phyloP scores from a whole-genome alignment of 2,113 vertebrate genomes.

The Mus pahari region DNA sequence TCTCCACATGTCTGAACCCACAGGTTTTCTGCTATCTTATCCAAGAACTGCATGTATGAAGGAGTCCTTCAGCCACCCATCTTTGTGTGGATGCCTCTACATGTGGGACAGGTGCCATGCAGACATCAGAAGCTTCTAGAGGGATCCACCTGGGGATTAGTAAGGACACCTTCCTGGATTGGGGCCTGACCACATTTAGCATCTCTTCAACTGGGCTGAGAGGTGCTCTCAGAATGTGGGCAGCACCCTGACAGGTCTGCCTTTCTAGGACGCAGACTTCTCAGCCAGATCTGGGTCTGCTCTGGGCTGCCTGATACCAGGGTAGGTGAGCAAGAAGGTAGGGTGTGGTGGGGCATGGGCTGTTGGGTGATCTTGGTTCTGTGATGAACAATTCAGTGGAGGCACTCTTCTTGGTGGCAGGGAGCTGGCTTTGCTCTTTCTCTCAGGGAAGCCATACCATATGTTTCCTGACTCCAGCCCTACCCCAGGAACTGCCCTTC shows the following conservation, averaged over 20 bases:
- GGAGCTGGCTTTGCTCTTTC: too few relatives aligned
- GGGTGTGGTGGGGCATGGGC: accelerated
- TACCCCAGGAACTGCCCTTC: not conserved
- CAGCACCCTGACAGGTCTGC: too few relatives aligned
- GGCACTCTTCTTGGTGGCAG: not conserved
- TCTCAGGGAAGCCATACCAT: not conserved
- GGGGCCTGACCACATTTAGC: accelerated
- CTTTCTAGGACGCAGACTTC: accelerated
- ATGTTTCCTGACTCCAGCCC: accelerated
- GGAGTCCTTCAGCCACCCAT: accelerated
- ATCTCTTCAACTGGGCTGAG: not conserved
- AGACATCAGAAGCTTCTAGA: not conserved
- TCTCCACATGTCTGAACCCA: accelerated
- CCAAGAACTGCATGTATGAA: accelerated
- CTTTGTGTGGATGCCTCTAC: not conserved
- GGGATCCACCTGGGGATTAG: accelerated
- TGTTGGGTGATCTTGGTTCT: accelerated
- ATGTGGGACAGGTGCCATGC: accelerated
- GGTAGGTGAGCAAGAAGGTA: not conserved
- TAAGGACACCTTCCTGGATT: accelerated
- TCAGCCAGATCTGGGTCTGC: accelerated
- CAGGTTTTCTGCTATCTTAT: too few relatives aligned
- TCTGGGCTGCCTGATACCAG: accelerated
- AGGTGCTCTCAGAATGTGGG: not conserved
- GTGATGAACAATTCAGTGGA: too few relatives aligned